Conservation (phyloP, 2,797 vertebrate genomes). For the Varecia variegata region DNA sequence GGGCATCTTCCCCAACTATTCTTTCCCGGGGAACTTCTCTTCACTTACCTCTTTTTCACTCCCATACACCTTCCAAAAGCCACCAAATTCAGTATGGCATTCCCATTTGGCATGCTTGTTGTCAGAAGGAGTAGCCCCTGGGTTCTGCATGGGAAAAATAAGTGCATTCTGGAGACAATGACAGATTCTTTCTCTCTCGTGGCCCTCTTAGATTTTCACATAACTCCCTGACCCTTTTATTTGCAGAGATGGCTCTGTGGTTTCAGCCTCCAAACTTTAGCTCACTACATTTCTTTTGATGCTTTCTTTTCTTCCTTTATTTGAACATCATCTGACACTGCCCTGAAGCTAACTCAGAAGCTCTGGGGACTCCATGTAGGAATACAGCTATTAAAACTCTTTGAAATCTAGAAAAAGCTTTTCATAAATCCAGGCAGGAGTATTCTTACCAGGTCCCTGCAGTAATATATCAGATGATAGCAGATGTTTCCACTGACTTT, state of each 20-base stretch:
- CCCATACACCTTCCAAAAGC: not conserved
- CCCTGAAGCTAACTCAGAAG: not conserved
- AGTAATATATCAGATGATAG: not conserved
- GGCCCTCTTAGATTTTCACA: not conserved
- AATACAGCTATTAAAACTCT: not conserved
- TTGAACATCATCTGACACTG: not conserved
- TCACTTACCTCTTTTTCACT: not conserved
- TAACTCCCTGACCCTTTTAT: not conserved
- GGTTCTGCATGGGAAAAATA: not conserved
- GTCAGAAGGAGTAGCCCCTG: not conserved
- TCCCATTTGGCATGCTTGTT: not conserved
- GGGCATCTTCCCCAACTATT: not conserved
- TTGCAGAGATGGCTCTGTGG: not conserved
- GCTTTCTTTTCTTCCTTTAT: not conserved
- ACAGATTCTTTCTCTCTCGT: not conserved
- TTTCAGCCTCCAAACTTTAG: not conserved
- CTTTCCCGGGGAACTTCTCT: not conserved
- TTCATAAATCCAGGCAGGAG: not conserved
- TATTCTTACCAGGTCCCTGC: not conserved
- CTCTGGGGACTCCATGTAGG: not conserved
- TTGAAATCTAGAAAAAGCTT: slow-evolving; percentile 18
- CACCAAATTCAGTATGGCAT: no score
- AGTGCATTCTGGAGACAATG: not conserved
- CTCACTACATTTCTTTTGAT: not conserved
- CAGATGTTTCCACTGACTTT: not conserved